A percentile compares a stretch with the other conserved stretches of the same genome.
Conservation (phyloP, 2,113 vertebrate species). For the Scartelaos histophorus region DNA sequence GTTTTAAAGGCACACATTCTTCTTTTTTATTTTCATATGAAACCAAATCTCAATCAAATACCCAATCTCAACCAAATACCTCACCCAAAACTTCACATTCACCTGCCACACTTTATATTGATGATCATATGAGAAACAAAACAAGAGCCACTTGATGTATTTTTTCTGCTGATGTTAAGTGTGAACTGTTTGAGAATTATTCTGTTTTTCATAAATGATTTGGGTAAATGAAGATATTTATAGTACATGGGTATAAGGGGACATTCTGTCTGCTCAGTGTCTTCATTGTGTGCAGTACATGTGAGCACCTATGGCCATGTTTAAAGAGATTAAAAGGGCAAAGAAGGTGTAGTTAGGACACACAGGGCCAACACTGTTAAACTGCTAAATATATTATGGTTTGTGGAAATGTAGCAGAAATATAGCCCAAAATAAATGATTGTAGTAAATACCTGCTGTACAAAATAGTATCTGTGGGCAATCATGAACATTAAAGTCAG, state of each 20-base stretch:
- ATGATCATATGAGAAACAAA: background rate
- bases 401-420: background rate
- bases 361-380: background rate
- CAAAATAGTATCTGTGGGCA: background rate
- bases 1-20: too few relatives aligned
- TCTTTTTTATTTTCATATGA: too few relatives aligned
- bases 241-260: constrained; percentile 10
- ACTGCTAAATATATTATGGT: background rate
- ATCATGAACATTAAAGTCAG: background rate
- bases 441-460: background rate
- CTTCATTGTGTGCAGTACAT: constrained; percentile 54
- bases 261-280: constrained; percentile 33
- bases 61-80: too few relatives aligned
- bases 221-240: constrained; percentile 33
- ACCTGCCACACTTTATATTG: too few relatives aligned
- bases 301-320: background rate
- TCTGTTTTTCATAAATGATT: constrained; percentile 22
- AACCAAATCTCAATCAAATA: too few relatives aligned
- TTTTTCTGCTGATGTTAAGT: background rate
- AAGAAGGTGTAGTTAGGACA: background rate
- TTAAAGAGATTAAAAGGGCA: constrained; percentile 38
- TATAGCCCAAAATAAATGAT: background rate
- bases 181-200: too few relatives aligned
- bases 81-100: too few relatives aligned
- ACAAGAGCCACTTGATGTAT: background rate